These are phyloP conservation scores for Callyntrura sp. DNA, from an alignment of 2,888 invertebrate genomes.

Conservation along the genomic window DNA sequence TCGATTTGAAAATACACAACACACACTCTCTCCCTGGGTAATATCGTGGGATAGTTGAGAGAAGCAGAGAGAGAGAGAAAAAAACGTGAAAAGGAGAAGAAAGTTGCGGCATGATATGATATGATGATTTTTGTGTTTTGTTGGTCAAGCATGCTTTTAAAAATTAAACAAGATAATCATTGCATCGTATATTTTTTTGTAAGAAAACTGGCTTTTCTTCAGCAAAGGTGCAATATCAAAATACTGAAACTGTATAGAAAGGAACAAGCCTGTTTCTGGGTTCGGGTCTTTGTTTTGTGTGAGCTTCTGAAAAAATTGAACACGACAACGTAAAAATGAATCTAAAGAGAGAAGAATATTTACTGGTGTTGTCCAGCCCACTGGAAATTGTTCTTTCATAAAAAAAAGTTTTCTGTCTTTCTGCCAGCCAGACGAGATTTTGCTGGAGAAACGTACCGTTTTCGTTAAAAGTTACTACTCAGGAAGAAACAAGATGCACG, in stretches of 20 bases:
- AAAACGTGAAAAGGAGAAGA: slow-evolving; percentile 23
- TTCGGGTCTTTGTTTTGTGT: slow-evolving; percentile 46
- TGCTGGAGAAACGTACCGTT: background rate
- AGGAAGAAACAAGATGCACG: background rate
- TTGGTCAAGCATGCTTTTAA: background rate
- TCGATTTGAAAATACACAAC: slow-evolving; percentile 54
- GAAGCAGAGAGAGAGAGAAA: slow-evolving; percentile 38
- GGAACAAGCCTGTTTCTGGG: slow-evolving; percentile 53
- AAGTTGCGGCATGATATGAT: slow-evolving; percentile 17
- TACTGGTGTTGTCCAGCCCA: slow-evolving; percentile 75
- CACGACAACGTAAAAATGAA: slow-evolving; percentile 32
- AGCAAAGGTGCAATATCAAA: background rate
- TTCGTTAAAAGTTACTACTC: slow-evolving; percentile 9
- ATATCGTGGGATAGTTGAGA: slow-evolving; percentile 67
- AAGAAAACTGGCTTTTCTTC: slow-evolving; percentile 64
- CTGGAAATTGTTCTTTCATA: slow-evolving; percentile 61
- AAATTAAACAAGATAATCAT: background rate
- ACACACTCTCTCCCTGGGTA: too few relatives aligned
- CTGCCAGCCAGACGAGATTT: background rate
- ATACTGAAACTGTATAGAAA: slow-evolving; percentile 70
- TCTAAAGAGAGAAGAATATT: slow-evolving; percentile 58
- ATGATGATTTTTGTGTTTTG: background rate
- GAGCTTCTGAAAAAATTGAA: slow-evolving; percentile 59
- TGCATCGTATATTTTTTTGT: background rate
- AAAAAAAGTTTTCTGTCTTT: slow-evolving; percentile 5